Evolutionary conservation across 2,797 vertebrate genomes (phyloP).

Genomic region (Smutsia gigantea): DNA sequence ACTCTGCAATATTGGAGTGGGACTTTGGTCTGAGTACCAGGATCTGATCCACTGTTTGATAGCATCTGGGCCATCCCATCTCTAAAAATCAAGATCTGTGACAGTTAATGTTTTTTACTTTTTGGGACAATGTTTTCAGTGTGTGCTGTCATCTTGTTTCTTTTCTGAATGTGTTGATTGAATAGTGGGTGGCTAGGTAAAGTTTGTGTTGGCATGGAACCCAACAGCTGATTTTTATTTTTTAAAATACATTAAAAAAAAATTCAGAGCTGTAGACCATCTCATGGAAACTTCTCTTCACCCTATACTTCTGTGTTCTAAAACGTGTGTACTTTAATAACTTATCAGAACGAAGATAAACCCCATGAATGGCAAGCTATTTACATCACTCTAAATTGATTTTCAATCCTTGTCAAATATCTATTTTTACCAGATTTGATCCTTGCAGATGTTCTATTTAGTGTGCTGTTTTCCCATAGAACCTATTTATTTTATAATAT

Average conservation of each 20-base stretch:
- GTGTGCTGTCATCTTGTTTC: slow-evolving; percentile 52
- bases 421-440: slow-evolving; percentile 26
- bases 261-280: slow-evolving; percentile 30
- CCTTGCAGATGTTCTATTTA: neutral
- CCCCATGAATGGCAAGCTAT: slow-evolving; percentile 38
- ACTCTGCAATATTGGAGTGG: neutral
- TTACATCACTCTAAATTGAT: slow-evolving; percentile 62
- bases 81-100: slow-evolving; percentile 46
- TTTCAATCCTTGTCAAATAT: slow-evolving; percentile 52
- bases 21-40: neutral
- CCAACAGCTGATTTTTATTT: slow-evolving; percentile 58
- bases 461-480: neutral
- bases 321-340: slow-evolving; percentile 62
- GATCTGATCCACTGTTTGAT: neutral
- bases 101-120: neutral
- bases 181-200: slow-evolving; percentile 70
- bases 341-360: slow-evolving; percentile 68
- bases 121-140: slow-evolving; percentile 15
- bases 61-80: neutral
- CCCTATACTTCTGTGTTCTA: slow-evolving; percentile 65
- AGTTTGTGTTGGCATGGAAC: slow-evolving; percentile 54
- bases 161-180: slow-evolving; percentile 58
- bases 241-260: neutral
- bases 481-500: slow-evolving; percentile 50
- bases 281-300: slow-evolving; percentile 45